Base-by-base conservation (phyloP, 2,113 vertebrate genomes). In the Cynocephalus volans region DNA sequence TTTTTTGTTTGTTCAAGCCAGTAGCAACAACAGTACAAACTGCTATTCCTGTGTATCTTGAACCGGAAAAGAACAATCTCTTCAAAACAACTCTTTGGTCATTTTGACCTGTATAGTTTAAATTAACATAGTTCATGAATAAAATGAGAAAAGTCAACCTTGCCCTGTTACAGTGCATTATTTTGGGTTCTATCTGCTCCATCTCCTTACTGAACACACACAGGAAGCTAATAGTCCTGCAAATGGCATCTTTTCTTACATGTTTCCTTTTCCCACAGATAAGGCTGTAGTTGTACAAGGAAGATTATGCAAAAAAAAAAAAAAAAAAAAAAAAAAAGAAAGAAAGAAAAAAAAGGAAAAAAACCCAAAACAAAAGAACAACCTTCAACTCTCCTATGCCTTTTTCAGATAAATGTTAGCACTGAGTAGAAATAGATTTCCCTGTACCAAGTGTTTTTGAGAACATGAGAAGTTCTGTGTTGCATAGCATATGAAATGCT, bases 81-180 rank as follows among this genome's bases (percentile, higher is more conserved):
- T 70, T 94, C 81, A 77, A 2, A 56, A 85, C 33, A 75, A 48
- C 50, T 88, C 90, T 70, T 33, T 1, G 33, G 91, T 96, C 97
- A 36, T 58, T 96, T 88, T 33, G 69, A 97, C 86, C 94, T 94
- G 96, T 93, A 60, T 36, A 72, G 58, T 88, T 97, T 97, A 85
- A 97, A 81, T 72, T 84, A 90, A 95, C 91, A 89, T n/a, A 79
- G 70, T 95, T 97, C 96, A 83, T 17, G 90, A 94, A 97, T 92
- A 88, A 14, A 56, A 95, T 33, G 76, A 93, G 95, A 88, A 95
- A 96, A 97, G 88, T 50, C 84, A 75, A 26, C 33, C 28, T 33
- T 56, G 70, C 33, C 23, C 36, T 56, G 70, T 52, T 7, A 36
- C 23, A 1, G 70, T 80, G 92, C 75, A 83, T 96, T 80, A 13